Evolutionary conservation across 2,888 invertebrate species (phyloP), one percentile per base, ranked within the genome.

Genomic region (Teleiodes luculella): DNA sequence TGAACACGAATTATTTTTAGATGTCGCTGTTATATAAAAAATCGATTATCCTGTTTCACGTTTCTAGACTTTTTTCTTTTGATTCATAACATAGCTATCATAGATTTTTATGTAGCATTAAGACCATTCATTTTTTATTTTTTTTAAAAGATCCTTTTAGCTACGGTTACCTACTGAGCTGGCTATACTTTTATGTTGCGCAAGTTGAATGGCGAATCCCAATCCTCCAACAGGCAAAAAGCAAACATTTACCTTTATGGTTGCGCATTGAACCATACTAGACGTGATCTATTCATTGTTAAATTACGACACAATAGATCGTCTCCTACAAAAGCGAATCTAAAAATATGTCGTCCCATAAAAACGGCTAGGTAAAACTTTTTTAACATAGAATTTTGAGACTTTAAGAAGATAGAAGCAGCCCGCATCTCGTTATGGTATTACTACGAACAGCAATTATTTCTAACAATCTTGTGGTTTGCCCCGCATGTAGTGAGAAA

Each of bases 381-480:
- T 80, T 81, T 76, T 74, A 59, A 56, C 55, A 60, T 62, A 65
- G 63, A 57, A 11, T 66, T 69, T 70, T 65, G 68, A 66, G 67
- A 51, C 60, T 56, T 37, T 37, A 58, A 62, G 63, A 63, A 65
- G 66, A 63, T 16, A 66, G 57, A 70, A 65, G 64, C 65, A n/a
- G 72, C 86, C 86, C 87, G 87, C 85, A 88, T 86, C 76, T 70
- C 63, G 64, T 56, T 62, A 66, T 71, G 68, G 72, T 77, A 78
- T 81, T 74, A 60, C 68, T 74, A 70, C 74, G 76, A 72, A 72
- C 64, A 66, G 77, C 80, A 85, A 88, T 88, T 86, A 86, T 72
- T 77, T 81, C 82, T 85, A 87, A 86, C 79, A 80, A 84, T 76
- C 76, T 79, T 83, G 86, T 67, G 87, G 86, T 81, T 78, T 67